Base-by-base conservation (phyloP, 1,140 invertebrate genomes). In the Zaprionus taronus region DNA sequence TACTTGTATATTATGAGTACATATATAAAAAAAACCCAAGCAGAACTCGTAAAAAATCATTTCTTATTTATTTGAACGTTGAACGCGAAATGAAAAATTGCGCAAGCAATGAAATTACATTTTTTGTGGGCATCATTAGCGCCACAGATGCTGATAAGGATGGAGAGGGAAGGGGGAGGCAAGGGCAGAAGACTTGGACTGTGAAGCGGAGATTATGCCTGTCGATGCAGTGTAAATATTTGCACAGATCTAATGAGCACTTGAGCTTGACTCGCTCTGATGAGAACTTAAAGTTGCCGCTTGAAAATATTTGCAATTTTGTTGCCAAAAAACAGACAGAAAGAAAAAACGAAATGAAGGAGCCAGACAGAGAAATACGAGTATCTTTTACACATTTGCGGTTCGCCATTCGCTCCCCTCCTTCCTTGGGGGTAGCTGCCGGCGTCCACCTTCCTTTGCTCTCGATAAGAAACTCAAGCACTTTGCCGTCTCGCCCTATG, bases 61-160 rank as follows among this genome's bases (percentile, higher is more conserved):
- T 87, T 81, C 78, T 83, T 86, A 89, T 87, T 87, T 87, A 89
- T 89, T 86, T 86, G 83, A 75, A 70, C 80, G 72, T 56, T 67
- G 77, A 87, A 70, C 70, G 77, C 83, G 77, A 83, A 86, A 86
- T 83, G 83, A 86, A 87, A 87, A 87, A 86, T 86, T 87, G 83
- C 77, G 77, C 79, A 83, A 83, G 83, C 79, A 77, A 73, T 73
- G 76, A 79, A 86, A 86, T 86, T 86, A 87, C 83, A 80, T 87
- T 87, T 66, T 66, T 63, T 71, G 60, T 65, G 56, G 63, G 9
- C 64, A 65, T 87, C 71, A 83, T 87, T 86, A 83, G 79, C 57
- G 34, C 61, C 36, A 56, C 34, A 57, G 36, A 26, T 47, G 69
- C 20, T 41, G 47, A 14, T 14, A 15, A 7, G 4, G 14, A 12